Percentiles rank a stretch among this genome's conserved stretches.
These are phyloP conservation scores for Sebastes elongatus DNA, from an alignment of 2,797 vertebrate species.

Conservation along the genomic window DNA sequence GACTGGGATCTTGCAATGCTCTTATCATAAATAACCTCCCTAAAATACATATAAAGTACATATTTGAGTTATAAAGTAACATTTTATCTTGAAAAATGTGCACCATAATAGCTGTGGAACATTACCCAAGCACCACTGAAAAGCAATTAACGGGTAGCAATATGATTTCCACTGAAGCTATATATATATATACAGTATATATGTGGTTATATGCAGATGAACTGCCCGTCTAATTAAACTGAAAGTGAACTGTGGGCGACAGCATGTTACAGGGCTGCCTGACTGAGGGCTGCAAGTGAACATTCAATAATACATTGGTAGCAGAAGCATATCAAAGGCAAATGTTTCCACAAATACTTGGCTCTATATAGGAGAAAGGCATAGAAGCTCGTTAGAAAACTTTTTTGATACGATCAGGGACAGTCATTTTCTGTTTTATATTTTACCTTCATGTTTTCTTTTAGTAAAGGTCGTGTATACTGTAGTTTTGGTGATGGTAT, in stretches of 20 bases:
- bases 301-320: slow-evolving; percentile 5
- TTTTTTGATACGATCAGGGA: background rate
- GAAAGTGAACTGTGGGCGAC: background rate
- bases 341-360: background rate
- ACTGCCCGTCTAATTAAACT: slow-evolving; percentile 11
- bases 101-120: background rate
- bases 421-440: background rate
- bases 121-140: background rate
- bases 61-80: background rate
- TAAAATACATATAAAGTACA: background rate
- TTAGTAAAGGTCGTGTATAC: too few species aligned
- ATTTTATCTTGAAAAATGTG: background rate
- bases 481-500: background rate
- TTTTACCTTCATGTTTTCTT: background rate
- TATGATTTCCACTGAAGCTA: background rate
- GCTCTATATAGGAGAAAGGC: background rate
- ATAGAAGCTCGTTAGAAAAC: background rate
- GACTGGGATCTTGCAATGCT: slow-evolving; percentile 15
- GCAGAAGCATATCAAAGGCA: background rate
- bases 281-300: background rate
- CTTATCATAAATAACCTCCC: background rate
- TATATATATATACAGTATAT: background rate
- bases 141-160: slow-evolving; percentile 3
- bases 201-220: background rate
- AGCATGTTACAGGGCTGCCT: background rate